phyloP scores from a whole-genome alignment of 2,888 invertebrate species.

The Diaphora mendica region DNA sequence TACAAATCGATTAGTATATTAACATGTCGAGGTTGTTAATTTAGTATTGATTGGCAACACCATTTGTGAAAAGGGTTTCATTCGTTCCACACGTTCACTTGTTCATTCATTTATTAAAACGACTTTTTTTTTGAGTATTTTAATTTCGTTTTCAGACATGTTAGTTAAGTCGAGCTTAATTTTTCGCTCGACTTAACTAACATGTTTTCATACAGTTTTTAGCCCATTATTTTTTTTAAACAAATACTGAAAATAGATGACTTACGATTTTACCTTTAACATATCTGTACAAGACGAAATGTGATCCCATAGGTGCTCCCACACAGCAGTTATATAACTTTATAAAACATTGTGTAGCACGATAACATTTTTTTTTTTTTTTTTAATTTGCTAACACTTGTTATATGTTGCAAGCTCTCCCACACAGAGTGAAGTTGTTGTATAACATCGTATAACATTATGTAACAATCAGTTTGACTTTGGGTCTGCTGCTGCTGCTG shows the following conservation, averaged over 20 bases:
- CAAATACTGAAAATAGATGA: neutral
- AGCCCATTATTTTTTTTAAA: neutral
- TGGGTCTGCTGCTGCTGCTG: no score
- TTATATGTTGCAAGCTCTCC: no score
- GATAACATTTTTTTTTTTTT: no score
- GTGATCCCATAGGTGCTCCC: no score
- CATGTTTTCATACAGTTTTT: neutral
- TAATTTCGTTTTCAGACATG: neutral
- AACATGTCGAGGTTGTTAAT: slow-evolving; percentile 45
- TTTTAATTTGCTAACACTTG: no score
- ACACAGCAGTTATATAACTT: no score
- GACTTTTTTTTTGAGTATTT: neutral
- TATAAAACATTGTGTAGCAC: no score
- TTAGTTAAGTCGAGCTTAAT: no score
- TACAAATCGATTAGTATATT: slow-evolving; percentile 51
- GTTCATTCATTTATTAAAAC: neutral
- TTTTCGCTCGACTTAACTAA: no score
- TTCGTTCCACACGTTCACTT: slow-evolving; percentile 10
- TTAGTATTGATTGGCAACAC: slow-evolving; percentile 26
- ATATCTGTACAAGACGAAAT: neutral
- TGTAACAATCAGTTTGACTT: no score
- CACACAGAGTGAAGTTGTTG: no score
- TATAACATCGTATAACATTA: no score
- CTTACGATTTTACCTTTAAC: neutral
- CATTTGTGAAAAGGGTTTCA: slow-evolving; percentile 34